phyloP scores from a whole-genome alignment of 2,113 vertebrate genomes.

The Pelecanus crispus region DNA sequence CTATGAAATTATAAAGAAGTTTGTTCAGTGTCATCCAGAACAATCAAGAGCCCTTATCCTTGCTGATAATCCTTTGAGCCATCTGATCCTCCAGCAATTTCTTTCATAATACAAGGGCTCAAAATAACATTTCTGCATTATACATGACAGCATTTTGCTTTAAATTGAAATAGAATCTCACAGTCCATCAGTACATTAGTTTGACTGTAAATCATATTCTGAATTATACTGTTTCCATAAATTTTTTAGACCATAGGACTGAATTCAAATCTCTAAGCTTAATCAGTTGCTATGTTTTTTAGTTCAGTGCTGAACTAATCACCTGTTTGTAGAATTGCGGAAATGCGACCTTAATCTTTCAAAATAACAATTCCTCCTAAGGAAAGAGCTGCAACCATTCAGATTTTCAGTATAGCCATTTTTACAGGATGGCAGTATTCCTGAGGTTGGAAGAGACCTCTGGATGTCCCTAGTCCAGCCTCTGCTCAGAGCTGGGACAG shows the following conservation, averaged over 20 bases:
- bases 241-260: not conserved
- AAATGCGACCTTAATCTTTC: not conserved
- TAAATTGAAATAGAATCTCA: conserved; percentile 13
- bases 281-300: not conserved
- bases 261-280: not conserved
- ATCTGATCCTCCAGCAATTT: not conserved
- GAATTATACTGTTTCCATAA: not conserved
- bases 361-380: not conserved
- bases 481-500: not conserved
- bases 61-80: not conserved
- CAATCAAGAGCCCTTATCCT: not conserved
- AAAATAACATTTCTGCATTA: not conserved
- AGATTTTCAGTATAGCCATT: not conserved
- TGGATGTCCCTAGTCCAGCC: not conserved
- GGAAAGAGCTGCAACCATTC: not conserved
- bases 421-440: not conserved
- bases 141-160: not conserved
- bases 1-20: not conserved
- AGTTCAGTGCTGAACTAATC: not conserved
- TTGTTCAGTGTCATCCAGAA: not conserved
- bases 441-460: not conserved
- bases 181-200: not conserved
- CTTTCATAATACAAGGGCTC: not conserved
- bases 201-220: not conserved
- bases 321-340: not conserved